Base-by-base conservation (phyloP, 2,797 vertebrate genomes). In the Neopelma chrysocephalum region DNA sequence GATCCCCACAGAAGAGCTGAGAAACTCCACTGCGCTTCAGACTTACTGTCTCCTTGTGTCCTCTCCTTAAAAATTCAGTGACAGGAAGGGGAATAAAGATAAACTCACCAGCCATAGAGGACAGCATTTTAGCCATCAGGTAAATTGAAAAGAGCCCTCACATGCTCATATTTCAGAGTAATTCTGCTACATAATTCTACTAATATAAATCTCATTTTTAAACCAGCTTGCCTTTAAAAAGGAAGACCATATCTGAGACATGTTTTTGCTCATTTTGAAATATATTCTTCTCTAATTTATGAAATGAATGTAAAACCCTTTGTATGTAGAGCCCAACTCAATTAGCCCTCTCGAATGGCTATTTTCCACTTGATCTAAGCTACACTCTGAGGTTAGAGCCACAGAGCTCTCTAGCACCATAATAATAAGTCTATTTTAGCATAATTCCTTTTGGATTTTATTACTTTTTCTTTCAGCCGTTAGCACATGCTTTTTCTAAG, bases 321-420 rank as follows among this genome's bases (percentile, higher is more conserved):
- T 82, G 26, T 82, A 60, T 80, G 26, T 82, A 85, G 38, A 94
- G 22, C 31, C 48, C 64, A 87, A 89, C 60, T 81, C 84, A 92
- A 89, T 93, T 82, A 94, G 34, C 43, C 73, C 21, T 70, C 27
- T 89, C 66, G 79, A 83, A 93, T 73, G 69, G 32, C 40, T 77
- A 29, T 92, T 96, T 96, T 93, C 92, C 71, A 94, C 92, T 94
- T 77, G 60, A 93, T 80, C 64, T 91, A 61, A 89, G 66, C 60
- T 75, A 50, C 48, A 40, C 18, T 86, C 40, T 22, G 31, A 92
- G 73, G 29, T 88, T 87, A 65, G n/a, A 89, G 38, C 29, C 56
- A 80, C 70, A 85, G 68, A 91, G 19, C 53, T 87, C 32, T 87
- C 87, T 71, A 92, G 29, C 15, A 82, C 43, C 34, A 27, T 36